These are phyloP conservation scores for Acanthis flammea DNA, from an alignment of 2,797 vertebrate genomes.

Conservation along the genomic window DNA sequence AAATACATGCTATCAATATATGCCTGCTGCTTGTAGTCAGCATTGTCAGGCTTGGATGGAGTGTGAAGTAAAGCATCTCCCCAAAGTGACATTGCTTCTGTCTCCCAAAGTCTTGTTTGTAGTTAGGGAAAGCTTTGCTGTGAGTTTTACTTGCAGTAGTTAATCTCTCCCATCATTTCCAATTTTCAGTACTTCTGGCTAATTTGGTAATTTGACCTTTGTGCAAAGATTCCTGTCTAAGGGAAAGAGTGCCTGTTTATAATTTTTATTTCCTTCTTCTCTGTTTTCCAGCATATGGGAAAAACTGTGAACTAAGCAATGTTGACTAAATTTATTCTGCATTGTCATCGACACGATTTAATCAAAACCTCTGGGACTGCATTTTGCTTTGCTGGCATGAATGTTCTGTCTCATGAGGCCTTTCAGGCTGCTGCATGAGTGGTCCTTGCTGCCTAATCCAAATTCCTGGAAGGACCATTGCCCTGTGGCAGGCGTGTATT, in stretches of 20 bases:
- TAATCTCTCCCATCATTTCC: not conserved
- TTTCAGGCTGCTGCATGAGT: not conserved
- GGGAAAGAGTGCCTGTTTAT: slow-evolving; percentile 12
- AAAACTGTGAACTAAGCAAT: slow-evolving; percentile 4
- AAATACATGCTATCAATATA: not conserved
- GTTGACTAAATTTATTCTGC: not conserved
- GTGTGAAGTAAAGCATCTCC: not conserved
- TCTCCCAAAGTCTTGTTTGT: not conserved
- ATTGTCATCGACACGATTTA: not conserved
- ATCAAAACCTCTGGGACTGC: not conserved
- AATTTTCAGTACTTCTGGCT: not conserved
- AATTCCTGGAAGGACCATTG: not conserved
- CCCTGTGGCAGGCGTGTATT: not conserved
- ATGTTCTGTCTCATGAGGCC: not conserved
- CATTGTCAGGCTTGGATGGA: not conserved
- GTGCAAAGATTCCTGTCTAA: not conserved
- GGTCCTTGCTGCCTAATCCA: not conserved
- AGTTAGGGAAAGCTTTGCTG: not conserved
- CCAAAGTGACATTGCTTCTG: not conserved
- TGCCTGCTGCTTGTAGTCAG: not conserved
- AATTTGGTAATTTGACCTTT: not conserved
- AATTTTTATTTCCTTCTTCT: slow-evolving; percentile 15
- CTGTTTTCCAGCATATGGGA: not conserved
- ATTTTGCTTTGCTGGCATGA: not conserved
- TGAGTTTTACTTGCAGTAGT: not conserved